phyloP scores from a whole-genome alignment of 2,888 invertebrate species.

The Ypsolopha scabrella region DNA sequence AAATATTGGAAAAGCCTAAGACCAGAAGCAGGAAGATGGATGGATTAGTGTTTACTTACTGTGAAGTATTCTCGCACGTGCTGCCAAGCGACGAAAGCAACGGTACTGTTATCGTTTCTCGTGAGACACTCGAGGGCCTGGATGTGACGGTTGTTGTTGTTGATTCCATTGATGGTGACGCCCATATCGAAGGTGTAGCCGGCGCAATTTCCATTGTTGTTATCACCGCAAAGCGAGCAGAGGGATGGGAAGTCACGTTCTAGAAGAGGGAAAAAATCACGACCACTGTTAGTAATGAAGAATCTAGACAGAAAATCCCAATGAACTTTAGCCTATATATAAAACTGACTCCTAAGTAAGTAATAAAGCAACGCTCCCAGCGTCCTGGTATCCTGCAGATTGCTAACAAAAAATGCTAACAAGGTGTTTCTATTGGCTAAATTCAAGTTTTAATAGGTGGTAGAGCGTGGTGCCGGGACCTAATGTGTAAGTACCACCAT shows the following conservation, averaged over 20 bases:
- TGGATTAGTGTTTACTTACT: slow-evolving; percentile 38
- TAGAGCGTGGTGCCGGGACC: no score
- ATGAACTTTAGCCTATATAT: no score
- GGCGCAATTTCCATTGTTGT: slow-evolving; percentile 26
- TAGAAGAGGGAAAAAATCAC: slow-evolving; percentile 22
- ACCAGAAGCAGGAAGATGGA: no score
- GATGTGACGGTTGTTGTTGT: slow-evolving; percentile 64
- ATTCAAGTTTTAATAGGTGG: no score
- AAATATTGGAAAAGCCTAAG: no score
- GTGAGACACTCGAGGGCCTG: slow-evolving; percentile 74
- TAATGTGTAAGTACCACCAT: no score
- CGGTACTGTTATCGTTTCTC: slow-evolving; percentile 55
- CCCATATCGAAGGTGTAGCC: slow-evolving; percentile 38
- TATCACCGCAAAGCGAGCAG: slow-evolving; percentile 70
- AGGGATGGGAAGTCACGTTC: slow-evolving; percentile 65
- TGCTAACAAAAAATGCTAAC: no score
- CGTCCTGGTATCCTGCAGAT: no score
- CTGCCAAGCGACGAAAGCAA: slow-evolving; percentile 72
- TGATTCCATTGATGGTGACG: slow-evolving; percentile 25
- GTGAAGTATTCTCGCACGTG: slow-evolving; percentile 60
- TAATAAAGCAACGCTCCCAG: no score
- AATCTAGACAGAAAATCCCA: neutral
- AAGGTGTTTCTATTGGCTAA: no score
- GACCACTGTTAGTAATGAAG: neutral
- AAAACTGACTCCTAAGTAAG: no score